phyloP scores from a whole-genome alignment of 1,140 invertebrate genomes.

The Babylonia areolata region DNA sequence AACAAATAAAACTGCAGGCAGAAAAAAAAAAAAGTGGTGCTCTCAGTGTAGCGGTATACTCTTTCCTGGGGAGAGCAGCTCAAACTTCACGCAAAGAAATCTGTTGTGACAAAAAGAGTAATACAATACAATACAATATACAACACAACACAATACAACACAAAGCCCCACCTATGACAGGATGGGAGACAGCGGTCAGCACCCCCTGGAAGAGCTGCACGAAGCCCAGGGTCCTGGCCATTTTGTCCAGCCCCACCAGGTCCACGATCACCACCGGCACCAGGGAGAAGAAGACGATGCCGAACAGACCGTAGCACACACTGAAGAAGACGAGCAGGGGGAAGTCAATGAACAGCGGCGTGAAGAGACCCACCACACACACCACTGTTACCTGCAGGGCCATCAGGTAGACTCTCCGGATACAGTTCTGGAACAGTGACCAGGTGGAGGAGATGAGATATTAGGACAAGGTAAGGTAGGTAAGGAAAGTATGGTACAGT shows the following conservation, averaged over 20 bases:
- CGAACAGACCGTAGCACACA: constrained; percentile 9
- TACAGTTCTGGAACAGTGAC: constrained; percentile 6
- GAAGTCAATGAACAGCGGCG: not conserved
- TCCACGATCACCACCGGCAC: constrained; percentile 17
- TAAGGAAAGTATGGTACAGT: too few species aligned
- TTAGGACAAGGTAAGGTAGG: too few species aligned
- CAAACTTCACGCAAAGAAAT: too few species aligned
- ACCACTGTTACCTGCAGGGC: not conserved
- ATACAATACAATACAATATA: too few species aligned
- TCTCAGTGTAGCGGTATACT: too few species aligned
- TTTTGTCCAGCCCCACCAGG: constrained; percentile 1
- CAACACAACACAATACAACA: too few species aligned
- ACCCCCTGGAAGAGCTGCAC: not conserved
- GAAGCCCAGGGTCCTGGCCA: constrained; percentile 1
- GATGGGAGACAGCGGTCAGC: not conserved
- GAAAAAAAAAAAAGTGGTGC: too few species aligned
- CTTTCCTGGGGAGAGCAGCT: too few species aligned
- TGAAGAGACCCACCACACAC: not conserved
- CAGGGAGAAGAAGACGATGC: constrained; percentile 26
- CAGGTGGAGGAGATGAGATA: too few species aligned
- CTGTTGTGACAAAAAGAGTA: too few species aligned
- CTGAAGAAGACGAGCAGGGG: not conserved
- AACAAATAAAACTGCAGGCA: too few species aligned
- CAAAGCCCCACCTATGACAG: not conserved
- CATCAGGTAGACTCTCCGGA: not conserved